These are phyloP conservation scores for Myopa tessellatipennis DNA, from an alignment of 2,888 invertebrate species.

Conservation along the genomic window DNA sequence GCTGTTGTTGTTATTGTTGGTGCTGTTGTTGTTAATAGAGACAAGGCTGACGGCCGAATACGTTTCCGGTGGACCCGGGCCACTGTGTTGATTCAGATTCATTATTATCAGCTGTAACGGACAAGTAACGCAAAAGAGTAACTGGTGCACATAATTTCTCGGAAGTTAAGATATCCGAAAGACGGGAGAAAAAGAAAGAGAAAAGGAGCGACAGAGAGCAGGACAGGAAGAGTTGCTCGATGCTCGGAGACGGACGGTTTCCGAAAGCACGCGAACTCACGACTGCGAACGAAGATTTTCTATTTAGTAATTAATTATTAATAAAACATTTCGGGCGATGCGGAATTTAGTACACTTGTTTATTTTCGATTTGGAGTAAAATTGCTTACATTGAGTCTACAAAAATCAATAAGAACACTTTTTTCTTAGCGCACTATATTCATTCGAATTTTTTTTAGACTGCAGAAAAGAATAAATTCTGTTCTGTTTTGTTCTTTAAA, in stretches of 20 bases:
- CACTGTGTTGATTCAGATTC: slow-evolving; percentile 68
- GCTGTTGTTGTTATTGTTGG: slow-evolving; percentile 28
- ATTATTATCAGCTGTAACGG: slow-evolving; percentile 66
- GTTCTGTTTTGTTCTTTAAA: background rate
- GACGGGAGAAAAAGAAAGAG: background rate
- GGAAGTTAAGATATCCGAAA: background rate
- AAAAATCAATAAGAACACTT: slow-evolving; percentile 35
- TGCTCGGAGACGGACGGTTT: background rate
- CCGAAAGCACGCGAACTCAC: slow-evolving; percentile 22
- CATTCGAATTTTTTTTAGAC: background rate
- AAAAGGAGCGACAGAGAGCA: background rate
- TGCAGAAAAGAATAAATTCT: background rate
- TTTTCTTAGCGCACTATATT: slow-evolving; percentile 39
- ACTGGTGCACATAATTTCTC: slow-evolving; percentile 33
- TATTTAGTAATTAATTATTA: slow-evolving; percentile 9
- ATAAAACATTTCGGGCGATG: background rate
- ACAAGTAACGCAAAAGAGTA: slow-evolving; percentile 43
- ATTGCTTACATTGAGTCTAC: background rate
- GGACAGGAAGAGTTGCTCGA: background rate
- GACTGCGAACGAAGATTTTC: slow-evolving; percentile 20
- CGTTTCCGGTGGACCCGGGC: slow-evolving; percentile 63
- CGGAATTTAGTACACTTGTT: slow-evolving; percentile 20
- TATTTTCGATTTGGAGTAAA: slow-evolving; percentile 14
- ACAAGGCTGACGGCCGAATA: slow-evolving; percentile 25
- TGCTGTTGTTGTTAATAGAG: slow-evolving; percentile 31